A percentile compares a stretch with the other conserved stretches of the same genome.
Conservation (phyloP, 2,797 vertebrate genomes). For the Protosalanx chinensis region DNA sequence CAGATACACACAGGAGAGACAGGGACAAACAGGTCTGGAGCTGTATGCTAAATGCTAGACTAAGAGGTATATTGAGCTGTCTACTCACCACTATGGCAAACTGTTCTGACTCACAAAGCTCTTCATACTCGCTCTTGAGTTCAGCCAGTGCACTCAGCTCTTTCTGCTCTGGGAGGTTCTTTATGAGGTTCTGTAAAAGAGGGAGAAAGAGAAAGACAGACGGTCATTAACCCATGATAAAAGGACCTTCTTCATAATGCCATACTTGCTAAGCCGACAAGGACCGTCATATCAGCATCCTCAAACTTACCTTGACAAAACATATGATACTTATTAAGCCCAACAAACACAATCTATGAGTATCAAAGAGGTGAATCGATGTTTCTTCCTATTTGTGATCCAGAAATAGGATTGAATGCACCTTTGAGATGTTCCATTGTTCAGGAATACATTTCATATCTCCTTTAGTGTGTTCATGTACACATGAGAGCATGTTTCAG, state of each 20-base stretch:
- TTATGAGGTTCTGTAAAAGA: slow-evolving; percentile 87
- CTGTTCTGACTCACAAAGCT: slow-evolving; percentile 93
- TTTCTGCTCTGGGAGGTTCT: slow-evolving; percentile 95
- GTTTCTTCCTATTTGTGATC: not conserved
- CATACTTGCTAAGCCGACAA: not conserved
- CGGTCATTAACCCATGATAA: not conserved
- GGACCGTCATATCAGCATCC: not conserved
- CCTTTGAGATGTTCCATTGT: slow-evolving; percentile 4
- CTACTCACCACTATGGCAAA: slow-evolving; percentile 96
- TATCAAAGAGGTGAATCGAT: not conserved
- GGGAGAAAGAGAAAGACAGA: not conserved
- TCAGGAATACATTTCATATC: slow-evolving; percentile 16
- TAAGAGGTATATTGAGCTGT: not conserved
- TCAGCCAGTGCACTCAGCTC: slow-evolving; percentile 87
- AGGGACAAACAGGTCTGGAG: slow-evolving; percentile 3
- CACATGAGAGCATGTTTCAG: slow-evolving; percentile 2
- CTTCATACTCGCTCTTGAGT: slow-evolving; percentile 89
- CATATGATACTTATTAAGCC: not conserved
- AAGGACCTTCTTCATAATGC: not conserved
- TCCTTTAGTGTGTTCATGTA: slow-evolving; percentile 1
- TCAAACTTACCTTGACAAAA: no score
- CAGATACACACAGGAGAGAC: slow-evolving; percentile 6
- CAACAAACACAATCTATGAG: not conserved
- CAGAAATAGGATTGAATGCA: not conserved
- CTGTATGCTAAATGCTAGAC: not conserved